phyloP scores from a whole-genome alignment of 1,140 invertebrate genomes.

The Mylabris phalerata region DNA sequence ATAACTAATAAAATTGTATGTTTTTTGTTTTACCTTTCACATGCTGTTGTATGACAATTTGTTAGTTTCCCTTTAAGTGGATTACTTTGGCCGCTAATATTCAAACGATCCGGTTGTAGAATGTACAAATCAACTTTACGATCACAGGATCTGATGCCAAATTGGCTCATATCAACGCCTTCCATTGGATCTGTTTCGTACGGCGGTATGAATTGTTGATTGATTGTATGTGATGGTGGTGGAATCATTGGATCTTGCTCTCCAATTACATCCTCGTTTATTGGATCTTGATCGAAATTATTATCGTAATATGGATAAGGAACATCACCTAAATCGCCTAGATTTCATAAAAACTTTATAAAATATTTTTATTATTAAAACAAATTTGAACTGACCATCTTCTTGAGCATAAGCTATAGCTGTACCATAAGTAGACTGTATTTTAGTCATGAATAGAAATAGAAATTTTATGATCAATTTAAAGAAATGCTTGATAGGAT shows the following conservation, averaged over 20 bases:
- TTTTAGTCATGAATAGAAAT: conserved; percentile 24
- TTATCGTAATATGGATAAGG: conserved; percentile 37
- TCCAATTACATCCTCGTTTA: conserved; percentile 33
- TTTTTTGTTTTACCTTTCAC: conserved; percentile 62
- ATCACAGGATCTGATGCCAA: conserved; percentile 65
- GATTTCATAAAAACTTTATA: conserved; percentile 1
- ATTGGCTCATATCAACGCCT: conserved; percentile 42
- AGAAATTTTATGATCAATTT: conserved; percentile 26
- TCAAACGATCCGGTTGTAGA: conserved; percentile 71
- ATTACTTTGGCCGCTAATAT: conserved; percentile 66
- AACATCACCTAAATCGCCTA: conserved; percentile 30
- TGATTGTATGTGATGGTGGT: conserved; percentile 27
- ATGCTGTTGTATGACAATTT: conserved; percentile 82
- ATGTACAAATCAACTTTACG: conserved; percentile 82
- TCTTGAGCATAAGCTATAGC: conserved; percentile 35
- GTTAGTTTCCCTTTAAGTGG: conserved; percentile 83
- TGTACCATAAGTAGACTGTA: conserved; percentile 29
- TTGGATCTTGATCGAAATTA: conserved; percentile 29
- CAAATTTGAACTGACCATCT: conserved; percentile 28
- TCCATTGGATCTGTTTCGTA: conserved; percentile 44
- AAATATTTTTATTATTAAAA: neutral
- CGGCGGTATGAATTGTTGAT: conserved; percentile 35
- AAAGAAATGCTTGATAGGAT: conserved; percentile 26
- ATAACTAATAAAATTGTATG: neutral
- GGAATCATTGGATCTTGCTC: conserved; percentile 32